Percentiles rank a stretch among this genome's conserved stretches.
These are phyloP conservation scores for Chloebia gouldiae DNA, from an alignment of 2,113 vertebrate species.

Conservation along the genomic window DNA sequence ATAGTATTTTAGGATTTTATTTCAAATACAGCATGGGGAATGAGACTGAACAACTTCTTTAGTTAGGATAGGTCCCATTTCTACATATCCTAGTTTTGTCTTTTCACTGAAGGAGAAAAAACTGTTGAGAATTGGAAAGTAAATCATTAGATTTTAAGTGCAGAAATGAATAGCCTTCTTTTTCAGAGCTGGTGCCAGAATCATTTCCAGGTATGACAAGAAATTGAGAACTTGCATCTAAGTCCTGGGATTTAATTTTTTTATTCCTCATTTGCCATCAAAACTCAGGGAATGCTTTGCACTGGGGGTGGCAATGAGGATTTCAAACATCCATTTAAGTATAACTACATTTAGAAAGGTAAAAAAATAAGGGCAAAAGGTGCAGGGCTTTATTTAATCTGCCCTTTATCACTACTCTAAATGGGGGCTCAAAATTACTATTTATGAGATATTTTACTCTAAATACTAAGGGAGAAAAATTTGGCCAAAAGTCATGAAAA, in stretches of 20 bases:
- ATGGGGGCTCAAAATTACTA: neutral
- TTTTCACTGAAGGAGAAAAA: neutral
- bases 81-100: neutral
- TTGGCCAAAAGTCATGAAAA: constrained; percentile 15
- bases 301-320: neutral
- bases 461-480: constrained; percentile 1
- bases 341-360: neutral
- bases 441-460: neutral
- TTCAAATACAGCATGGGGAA: neutral
- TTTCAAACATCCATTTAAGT: neutral
- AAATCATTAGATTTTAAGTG: neutral
- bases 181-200: neutral
- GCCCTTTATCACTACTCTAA: neutral
- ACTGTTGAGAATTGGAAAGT: neutral
- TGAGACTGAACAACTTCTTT: neutral
- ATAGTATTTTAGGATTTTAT: neutral
- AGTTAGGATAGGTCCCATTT: neutral
- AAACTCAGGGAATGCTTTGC: neutral
- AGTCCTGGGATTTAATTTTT: neutral
- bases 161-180: constrained; percentile 23
- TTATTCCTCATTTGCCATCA: neutral
- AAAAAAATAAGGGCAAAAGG: neutral
- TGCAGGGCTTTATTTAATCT: neutral
- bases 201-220: neutral
- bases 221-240: neutral